Evolutionary conservation across 1,140 invertebrate genomes (phyloP).

Genomic region (Theocolax elegans): DNA sequence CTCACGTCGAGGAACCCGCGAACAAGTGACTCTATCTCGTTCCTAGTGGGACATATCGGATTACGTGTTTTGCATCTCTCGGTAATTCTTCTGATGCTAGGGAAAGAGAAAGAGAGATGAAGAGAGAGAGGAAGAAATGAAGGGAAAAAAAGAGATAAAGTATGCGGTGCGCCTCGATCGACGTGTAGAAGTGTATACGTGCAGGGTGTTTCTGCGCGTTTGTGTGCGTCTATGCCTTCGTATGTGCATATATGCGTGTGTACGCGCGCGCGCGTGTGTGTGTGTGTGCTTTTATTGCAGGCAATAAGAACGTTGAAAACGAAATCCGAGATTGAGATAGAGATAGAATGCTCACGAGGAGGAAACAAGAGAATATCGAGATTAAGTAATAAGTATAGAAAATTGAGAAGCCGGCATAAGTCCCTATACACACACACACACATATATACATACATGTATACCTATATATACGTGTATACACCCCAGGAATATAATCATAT

Average conservation of each 20-base stretch:
- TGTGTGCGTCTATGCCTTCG: too few species aligned
- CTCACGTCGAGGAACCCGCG: constrained; percentile 8
- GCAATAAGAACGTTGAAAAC: constrained; percentile 3
- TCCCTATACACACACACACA: too few species aligned
- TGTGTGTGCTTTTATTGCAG: background rate
- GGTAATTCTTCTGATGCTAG: constrained; percentile 14
- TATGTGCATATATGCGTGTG: too few species aligned
- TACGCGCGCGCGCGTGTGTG: too few species aligned
- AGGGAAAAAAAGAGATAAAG: too few species aligned
- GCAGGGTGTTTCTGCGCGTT: too few species aligned
- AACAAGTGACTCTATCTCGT: constrained; percentile 60
- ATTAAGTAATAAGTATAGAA: constrained; percentile 20
- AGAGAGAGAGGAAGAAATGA: too few species aligned
- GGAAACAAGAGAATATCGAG: constrained; percentile 14
- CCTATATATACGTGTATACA: too few species aligned
- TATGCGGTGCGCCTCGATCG: too few species aligned
- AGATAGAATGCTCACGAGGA: background rate
- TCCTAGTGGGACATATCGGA: constrained; percentile 58
- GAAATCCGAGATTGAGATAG: constrained; percentile 10
- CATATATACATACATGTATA: too few species aligned
- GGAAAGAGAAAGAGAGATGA: background rate
- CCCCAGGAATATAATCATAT: constrained; percentile 7
- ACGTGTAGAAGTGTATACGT: too few species aligned
- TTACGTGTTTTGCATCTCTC: constrained; percentile 50
- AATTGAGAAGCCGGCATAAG: constrained; percentile 9